Evolutionary conservation across 2,888 invertebrate genomes (phyloP), one percentile per base, ranked within the genome.

Genomic region (Raillietiella orientalis): DNA sequence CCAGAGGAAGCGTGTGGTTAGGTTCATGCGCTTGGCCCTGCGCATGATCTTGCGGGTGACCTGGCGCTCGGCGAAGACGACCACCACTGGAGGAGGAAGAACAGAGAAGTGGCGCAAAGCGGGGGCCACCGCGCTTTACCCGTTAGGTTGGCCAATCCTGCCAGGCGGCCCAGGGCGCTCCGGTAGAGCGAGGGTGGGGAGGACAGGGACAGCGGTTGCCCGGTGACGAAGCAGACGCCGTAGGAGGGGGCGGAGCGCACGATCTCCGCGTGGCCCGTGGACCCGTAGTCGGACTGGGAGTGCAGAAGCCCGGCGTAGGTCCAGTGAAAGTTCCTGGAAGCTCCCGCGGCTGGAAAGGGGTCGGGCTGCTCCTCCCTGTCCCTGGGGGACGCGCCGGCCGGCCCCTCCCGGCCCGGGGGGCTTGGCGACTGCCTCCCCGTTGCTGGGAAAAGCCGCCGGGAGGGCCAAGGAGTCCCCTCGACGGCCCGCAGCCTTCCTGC

Each of bases 11-110:
- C 62, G 58, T 4, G 71, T 70, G 1, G 82, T 79, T 6, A 74
- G 74, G 41, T 79, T 77, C 32, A 62, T 61, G 4, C 82, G 56
- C 29, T 71, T 58, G 0, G 84, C 75, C 0, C 87, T 87, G 24
- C 69, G 55, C 87, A 90, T 90, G 30, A 90, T 65, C 19, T 75
- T 79, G 0, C 82, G 77, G 5, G 87, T 87, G 52, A 87, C 87
- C 51, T 87, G 87, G 48, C 87, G 87, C 0, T 82, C 84, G 0
- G 74, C 87, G 45, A 79, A 87, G 37, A 87, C 71, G 31, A 87
- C 82, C 26, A 75, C 79, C 27, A 84, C 82, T 82, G 52, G 2
- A 42, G 42, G 23, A 21, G 16, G 14, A 24, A 21, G 15, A 27
- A 16, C 5, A 19, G 5, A 13, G 27, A 22, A 17, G 16, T 16